phyloP scores from a whole-genome alignment of 35 echinoderm and acorn worm genomes.

The Apostichopus japonicus region DNA sequence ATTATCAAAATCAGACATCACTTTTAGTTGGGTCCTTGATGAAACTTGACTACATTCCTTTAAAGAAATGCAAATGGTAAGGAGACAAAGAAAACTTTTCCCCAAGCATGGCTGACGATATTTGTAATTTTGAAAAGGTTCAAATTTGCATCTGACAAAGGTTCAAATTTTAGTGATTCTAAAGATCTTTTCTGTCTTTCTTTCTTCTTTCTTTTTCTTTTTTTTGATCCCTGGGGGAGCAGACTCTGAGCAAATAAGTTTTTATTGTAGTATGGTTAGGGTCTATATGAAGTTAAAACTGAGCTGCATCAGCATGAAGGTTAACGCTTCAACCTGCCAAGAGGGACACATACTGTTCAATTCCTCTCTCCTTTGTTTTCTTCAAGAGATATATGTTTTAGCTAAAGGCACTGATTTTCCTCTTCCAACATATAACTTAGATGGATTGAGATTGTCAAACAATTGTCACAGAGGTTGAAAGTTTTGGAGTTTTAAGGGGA shows the following conservation, averaged over 20 bases:
- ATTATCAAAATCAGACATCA: too few relatives aligned
- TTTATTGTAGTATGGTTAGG: not conserved
- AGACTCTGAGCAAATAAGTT: not conserved
- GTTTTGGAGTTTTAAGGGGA: not conserved
- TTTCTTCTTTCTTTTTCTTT: too few relatives aligned
- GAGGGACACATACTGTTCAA: not conserved
- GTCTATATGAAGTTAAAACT: not conserved
- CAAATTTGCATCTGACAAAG: not conserved
- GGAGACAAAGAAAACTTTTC: too few relatives aligned
- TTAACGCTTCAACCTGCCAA: not conserved
- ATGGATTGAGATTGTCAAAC: not conserved
- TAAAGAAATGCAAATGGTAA: too few relatives aligned
- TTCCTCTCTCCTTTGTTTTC: not conserved
- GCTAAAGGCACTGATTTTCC: not conserved
- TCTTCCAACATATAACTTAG: not conserved
- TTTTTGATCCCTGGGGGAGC: not conserved
- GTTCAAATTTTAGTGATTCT: not conserved
- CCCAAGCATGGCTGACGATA: not conserved
- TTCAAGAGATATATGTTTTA: not conserved
- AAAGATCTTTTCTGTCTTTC: not conserved
- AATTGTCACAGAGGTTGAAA: not conserved
- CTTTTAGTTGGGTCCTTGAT: too few relatives aligned
- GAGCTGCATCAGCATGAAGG: not conserved
- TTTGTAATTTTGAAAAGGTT: not conserved
- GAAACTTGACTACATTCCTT: too few relatives aligned